phyloP scores from a whole-genome alignment of 2,797 vertebrate species.

The Cryptoblepharus egeriae region DNA sequence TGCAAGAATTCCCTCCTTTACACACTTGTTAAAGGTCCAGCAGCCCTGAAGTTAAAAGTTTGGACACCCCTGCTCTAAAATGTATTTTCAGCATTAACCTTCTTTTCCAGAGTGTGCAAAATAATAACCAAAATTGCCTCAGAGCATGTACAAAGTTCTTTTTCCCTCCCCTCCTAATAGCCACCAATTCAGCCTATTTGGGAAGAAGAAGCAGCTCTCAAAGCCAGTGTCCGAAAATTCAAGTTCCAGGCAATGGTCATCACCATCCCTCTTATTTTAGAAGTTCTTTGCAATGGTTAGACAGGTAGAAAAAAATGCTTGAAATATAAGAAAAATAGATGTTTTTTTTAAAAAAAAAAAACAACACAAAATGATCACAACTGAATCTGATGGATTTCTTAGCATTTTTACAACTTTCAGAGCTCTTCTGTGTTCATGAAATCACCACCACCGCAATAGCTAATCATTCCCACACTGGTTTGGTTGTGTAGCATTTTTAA shows the following conservation, averaged over 20 bases:
- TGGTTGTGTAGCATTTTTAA: conserved; percentile 53
- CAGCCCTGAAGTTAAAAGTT: no score
- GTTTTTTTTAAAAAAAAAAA: background rate
- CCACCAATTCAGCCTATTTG: no score
- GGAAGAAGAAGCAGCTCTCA: background rate
- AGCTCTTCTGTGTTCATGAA: background rate
- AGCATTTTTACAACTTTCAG: background rate
- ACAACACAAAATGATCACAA: background rate
- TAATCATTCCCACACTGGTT: background rate
- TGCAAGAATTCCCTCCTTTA: no score
- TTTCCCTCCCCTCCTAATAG: background rate
- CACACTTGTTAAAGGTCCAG: no score
- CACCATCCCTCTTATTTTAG: background rate
- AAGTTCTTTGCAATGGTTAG: background rate
- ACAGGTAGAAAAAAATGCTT: background rate
- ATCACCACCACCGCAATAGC: background rate
- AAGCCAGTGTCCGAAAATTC: no score
- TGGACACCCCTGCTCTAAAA: no score
- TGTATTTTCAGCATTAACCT: background rate
- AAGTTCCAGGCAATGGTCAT: background rate
- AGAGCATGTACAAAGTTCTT: background rate
- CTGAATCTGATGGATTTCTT: background rate
- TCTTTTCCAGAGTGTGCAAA: background rate
- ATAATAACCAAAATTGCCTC: no score
- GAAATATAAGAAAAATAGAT: background rate